A percentile compares a stretch with the other conserved stretches of the same genome.
Evolutionary conservation across 2,888 invertebrate genomes (phyloP).

Genomic region (Bellardia bayeri): DNA sequence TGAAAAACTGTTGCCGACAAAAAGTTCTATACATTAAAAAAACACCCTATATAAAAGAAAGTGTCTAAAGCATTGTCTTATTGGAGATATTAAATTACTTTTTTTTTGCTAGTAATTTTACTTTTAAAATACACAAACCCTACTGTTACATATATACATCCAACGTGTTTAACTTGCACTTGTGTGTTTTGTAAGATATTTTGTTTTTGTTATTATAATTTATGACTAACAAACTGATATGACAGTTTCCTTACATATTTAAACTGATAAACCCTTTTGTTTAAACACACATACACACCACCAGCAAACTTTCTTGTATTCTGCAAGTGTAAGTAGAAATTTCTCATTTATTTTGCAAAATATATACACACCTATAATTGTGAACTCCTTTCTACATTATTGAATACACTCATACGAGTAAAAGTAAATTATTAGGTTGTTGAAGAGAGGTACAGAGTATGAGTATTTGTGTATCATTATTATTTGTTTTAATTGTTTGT

Average conservation of each 20-base stretch:
- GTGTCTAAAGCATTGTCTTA: slow-evolving; percentile 26
- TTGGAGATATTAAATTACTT: slow-evolving; percentile 40
- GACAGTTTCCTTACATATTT: slow-evolving; percentile 70
- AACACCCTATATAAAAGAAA: slow-evolving; percentile 1
- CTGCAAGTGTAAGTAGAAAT: slow-evolving; percentile 6
- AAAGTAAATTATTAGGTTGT: slow-evolving; percentile 8
- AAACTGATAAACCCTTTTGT: slow-evolving; percentile 60
- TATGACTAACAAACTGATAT: slow-evolving; percentile 75
- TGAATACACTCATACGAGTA: slow-evolving; percentile 1
- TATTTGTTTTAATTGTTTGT: slow-evolving; percentile 76
- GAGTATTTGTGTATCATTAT: slow-evolving; percentile 70
- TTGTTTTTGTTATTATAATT: slow-evolving; percentile 68
- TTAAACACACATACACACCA: not conserved
- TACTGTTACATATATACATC: not conserved
- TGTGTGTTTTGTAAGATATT: slow-evolving; percentile 25
- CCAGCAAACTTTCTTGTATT: not conserved
- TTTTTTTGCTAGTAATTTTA: slow-evolving; percentile 9
- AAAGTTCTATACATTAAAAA: too few species aligned
- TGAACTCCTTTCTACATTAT: slow-evolving; percentile 1
- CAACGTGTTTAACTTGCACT: not conserved
- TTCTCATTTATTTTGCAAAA: slow-evolving; percentile 23
- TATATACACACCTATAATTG: too few species aligned
- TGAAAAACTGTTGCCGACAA: too few species aligned
- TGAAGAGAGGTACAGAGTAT: not conserved
- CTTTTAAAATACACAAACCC: not conserved